These are phyloP conservation scores for Willisornis vidua DNA, from an alignment of 2,113 vertebrate species.

Conservation along the genomic window DNA sequence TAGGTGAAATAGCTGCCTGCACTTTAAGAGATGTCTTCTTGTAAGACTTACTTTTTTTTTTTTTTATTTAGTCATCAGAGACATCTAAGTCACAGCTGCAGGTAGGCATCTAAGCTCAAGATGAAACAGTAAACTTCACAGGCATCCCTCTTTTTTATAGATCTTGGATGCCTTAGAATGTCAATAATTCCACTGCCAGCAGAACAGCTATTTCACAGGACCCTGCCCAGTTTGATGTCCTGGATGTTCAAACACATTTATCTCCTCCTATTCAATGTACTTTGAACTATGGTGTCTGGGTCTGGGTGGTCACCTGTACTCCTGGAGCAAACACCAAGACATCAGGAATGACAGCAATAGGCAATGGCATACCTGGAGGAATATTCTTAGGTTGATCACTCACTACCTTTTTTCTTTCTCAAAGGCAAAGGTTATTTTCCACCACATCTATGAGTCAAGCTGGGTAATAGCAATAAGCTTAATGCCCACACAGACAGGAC, in stretches of 20 bases:
- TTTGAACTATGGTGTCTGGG: background rate
- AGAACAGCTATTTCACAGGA: background rate
- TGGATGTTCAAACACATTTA: background rate
- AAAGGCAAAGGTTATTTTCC: background rate
- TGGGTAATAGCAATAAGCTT: background rate
- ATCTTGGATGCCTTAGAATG: background rate
- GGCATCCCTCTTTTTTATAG: background rate
- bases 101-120: background rate
- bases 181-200: background rate
- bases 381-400: background rate
- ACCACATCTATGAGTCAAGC: background rate
- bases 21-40: background rate
- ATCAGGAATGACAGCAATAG: background rate
- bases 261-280: background rate
- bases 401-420: background rate
- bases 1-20: background rate
- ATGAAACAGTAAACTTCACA: background rate
- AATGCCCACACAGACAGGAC: background rate
- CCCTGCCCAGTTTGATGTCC: background rate
- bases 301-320: background rate
- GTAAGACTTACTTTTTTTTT: background rate
- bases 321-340: background rate
- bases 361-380: background rate
- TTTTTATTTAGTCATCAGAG: background rate
- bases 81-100: background rate